These are phyloP conservation scores for Erinaceus europaeus DNA, from an alignment of 2,113 vertebrate species.

Conservation along the genomic window DNA sequence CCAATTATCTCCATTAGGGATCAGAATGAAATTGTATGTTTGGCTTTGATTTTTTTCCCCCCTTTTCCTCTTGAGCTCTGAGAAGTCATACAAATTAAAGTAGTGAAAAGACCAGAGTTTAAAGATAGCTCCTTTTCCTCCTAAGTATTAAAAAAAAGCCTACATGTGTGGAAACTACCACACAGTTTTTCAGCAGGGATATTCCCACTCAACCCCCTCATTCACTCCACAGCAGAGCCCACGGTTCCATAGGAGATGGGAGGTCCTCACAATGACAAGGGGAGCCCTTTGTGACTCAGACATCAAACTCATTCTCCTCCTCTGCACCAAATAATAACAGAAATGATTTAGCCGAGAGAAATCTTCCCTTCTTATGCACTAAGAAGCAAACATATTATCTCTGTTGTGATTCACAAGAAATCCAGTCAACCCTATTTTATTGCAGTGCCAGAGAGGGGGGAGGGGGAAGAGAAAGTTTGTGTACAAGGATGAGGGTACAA, in stretches of 20 bases:
- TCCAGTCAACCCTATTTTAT: neutral
- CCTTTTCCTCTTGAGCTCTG: conserved; percentile 66
- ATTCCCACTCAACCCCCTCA: neutral
- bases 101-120: conserved; percentile 21
- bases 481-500: neutral
- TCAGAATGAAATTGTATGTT: conserved; percentile 66
- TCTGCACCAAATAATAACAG: neutral
- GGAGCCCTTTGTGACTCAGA: no score
- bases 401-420: neutral
- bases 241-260: no score
- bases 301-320: neutral
- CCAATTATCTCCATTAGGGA: conserved; percentile 71
- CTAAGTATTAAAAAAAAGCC: conserved; percentile 21
- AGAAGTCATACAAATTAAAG: conserved; percentile 72
- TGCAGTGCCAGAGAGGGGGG: neutral
- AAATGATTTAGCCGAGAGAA: neutral
- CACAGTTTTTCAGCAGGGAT: neutral
- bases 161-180: neutral
- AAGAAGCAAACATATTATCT: conserved; percentile 24
- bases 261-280: neutral
- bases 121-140: conserved; percentile 43
- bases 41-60: conserved; percentile 73
- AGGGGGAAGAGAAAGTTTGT: neutral
- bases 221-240: neutral
- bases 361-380: neutral